Evolutionary conservation across 1,140 invertebrate genomes (phyloP), one percentile per base, ranked within the genome.

Genomic region (Linepithema humile): DNA sequence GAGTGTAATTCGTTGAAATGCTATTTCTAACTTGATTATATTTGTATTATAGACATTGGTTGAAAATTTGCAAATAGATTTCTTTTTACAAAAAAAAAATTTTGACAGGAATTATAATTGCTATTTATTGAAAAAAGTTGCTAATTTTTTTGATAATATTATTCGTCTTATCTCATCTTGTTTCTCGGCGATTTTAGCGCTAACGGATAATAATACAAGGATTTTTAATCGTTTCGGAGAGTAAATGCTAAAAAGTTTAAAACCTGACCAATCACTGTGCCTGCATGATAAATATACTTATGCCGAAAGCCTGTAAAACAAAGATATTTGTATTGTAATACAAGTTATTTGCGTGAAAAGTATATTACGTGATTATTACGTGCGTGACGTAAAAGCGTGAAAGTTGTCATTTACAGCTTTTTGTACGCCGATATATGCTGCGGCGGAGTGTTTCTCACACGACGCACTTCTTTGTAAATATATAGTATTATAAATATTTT

Each of bases 381-480:
- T 50, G 50, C 20, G 26, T 64, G 1, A 7, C 20, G 17, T n/a
- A 5, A 57, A 38, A 2, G 50, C 17, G 15, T 43, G 15, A 50
- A 77, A 50, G 7, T 38, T 53, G 23, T 62, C 35, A 17, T 32
- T n/a, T n/a, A n/a, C 20, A 0, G 45, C 17, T 48, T 69, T 73
- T 7, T 20, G 35, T 59, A 20, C 17, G 12, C 3, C 15, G 23
- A 10, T 74, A 48, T 45, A 64, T 32, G 45, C 17, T 29, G 15
- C 10, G 9, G 23, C 10, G 17, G 29, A 20, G 3, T 65, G 12
- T 50, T 38, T 15, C n/a, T 23, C 43, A 48, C 20, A 38, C 0
- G n/a, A 43, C 9, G 59, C 74, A 77, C 65, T 77, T 80, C 2
- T 69, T 1, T 80, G 75, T 80, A 80, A 80, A 80, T 80, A 80